phyloP scores from a whole-genome alignment of 2,113 vertebrate species.

The Perccottus glenii region DNA sequence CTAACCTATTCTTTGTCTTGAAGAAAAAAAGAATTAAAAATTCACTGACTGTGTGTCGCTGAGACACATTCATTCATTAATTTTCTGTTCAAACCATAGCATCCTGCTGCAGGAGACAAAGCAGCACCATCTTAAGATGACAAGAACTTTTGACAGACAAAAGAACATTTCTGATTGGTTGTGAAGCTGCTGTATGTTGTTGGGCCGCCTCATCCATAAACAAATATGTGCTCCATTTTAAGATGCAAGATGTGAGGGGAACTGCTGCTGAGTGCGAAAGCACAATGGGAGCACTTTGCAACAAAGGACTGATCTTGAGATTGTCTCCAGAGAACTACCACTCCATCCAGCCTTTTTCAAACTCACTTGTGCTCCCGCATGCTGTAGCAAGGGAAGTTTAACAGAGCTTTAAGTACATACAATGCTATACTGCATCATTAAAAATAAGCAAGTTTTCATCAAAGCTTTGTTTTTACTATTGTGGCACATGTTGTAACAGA shows the following conservation, averaged over 20 bases:
- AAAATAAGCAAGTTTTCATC: neutral
- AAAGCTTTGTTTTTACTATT: neutral
- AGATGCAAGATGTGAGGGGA: conserved; percentile 40
- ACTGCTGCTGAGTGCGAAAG: conserved; percentile 38
- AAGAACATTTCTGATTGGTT: conserved; percentile 48
- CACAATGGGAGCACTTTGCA: conserved; percentile 45
- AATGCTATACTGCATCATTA: neutral
- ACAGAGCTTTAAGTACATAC: conserved; percentile 26
- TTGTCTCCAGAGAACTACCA: conserved; percentile 49
- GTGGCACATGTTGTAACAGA: neutral
- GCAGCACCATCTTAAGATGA: conserved; percentile 21
- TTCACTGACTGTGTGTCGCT: neutral
- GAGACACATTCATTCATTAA: neutral
- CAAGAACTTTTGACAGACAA: conserved; percentile 29
- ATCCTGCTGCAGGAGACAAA: conserved; percentile 27
- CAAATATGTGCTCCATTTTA: conserved; percentile 64
- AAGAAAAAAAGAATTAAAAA: no score
- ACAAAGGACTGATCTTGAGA: conserved; percentile 49
- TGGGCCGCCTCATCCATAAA: conserved; percentile 58
- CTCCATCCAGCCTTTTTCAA: conserved; percentile 38
- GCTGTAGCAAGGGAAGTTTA: conserved; percentile 32
- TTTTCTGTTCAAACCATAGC: conserved; percentile 21
- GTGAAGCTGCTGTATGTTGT: conserved; percentile 33
- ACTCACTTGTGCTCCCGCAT: conserved; percentile 19
- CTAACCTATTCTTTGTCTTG: no score